Evolutionary conservation across 2,797 vertebrate genomes (phyloP), one percentile per base, ranked within the genome.

Genomic region (Micromesistius poutassou): DNA sequence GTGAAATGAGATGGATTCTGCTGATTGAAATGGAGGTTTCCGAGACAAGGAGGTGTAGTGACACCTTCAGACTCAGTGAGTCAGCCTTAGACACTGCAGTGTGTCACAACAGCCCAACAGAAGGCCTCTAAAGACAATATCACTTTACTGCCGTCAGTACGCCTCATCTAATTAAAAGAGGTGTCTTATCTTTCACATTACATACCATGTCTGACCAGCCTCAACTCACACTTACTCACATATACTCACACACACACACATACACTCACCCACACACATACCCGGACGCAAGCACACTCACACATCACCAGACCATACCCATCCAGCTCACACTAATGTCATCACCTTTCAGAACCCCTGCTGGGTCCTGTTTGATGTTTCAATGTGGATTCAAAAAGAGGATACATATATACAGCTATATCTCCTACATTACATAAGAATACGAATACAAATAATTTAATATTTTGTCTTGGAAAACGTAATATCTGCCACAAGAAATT

Each of bases 151-250:
- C 86, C 77, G 7, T 90, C 86, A 88, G 78, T 77, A 82, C 79
- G 78, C 85, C 83, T 90, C 86, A 81, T 87, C 82, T 92, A 92
- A 93, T 91, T 89, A 87, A 89, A 89, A 70, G 79, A 89, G 92
- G 82, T 89, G 88, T 73, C 80, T 81, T 46, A 89, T 90, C 90
- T 80, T 90, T 91, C 90, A 85, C 87, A 83, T 89, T 80, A 40
- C 75, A 84, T 90, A 79, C 81, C 79, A 72, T 71, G 80, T 88
- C 81, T 83, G 84, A 88, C 80, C 80, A 79, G 87, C 83, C 86
- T 79, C 86, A 35, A 83, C 81, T 72, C 82, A 16, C 1, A 68
- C 73, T 46, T 76, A 36, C 76, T 76, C 46, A 22, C 16, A 55
- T 19, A 55, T 12, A 22, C 46, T 22, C 46, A 22, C 46, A 55